phyloP scores from a whole-genome alignment of 2,888 invertebrate species.

The Doris montereyensis region DNA sequence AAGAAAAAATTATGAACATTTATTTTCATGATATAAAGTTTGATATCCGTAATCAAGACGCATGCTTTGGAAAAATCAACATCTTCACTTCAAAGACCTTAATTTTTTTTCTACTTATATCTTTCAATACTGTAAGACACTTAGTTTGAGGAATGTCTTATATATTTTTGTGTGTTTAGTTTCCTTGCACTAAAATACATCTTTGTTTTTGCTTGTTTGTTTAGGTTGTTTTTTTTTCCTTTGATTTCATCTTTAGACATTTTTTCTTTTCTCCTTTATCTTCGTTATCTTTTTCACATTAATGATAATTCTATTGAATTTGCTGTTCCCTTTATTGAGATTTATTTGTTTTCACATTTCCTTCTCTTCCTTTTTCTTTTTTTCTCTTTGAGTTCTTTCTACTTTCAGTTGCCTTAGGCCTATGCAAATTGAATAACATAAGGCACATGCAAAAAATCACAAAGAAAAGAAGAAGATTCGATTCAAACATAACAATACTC shows the following conservation, averaged over 20 bases:
- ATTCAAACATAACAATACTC: not conserved
- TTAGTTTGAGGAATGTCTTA: too few relatives aligned
- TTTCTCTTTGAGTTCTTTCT: not conserved
- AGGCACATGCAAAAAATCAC: slow-evolving; percentile 3
- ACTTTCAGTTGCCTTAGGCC: not conserved
- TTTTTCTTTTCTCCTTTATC: not conserved
- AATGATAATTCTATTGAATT: not conserved
- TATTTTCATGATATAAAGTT: too few relatives aligned
- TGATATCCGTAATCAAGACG: too few relatives aligned
- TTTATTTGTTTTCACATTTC: not conserved
- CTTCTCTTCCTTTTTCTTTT: slow-evolving; percentile 1
- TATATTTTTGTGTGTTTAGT: too few relatives aligned
- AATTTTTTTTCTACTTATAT: too few relatives aligned
- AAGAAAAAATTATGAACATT: too few relatives aligned
- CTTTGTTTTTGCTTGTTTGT: too few relatives aligned
- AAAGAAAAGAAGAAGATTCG: not conserved
- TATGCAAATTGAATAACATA: not conserved
- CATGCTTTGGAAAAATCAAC: too few relatives aligned
- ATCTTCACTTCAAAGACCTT: too few relatives aligned
- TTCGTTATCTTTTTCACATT: not conserved
- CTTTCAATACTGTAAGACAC: too few relatives aligned
- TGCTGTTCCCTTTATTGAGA: not conserved
- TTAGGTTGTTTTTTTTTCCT: too few relatives aligned
- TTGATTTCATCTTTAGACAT: not conserved
- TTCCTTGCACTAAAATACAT: too few relatives aligned